Percentiles rank a stretch among this genome's conserved stretches.
Conservation (phyloP, 2,113 vertebrate species). For the Ophthalmolycus amberensis region DNA sequence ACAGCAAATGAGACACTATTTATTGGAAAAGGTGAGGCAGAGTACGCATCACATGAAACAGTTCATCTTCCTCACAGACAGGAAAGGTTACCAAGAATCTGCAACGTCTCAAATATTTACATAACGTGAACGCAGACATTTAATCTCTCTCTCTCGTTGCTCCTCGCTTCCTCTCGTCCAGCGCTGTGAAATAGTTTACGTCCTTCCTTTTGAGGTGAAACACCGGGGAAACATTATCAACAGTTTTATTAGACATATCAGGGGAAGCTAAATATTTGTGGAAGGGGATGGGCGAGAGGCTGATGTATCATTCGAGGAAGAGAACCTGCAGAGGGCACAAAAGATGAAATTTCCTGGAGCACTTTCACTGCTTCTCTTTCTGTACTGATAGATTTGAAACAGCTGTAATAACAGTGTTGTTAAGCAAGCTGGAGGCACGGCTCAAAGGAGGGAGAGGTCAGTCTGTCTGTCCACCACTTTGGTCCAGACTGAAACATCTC, state of each 20-base stretch:
- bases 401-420: conserved; percentile 45
- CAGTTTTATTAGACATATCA: conserved; percentile 92
- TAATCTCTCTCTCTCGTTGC: conserved; percentile 82
- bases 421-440: background rate
- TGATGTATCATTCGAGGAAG: conserved; percentile 72
- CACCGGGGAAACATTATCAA: conserved; percentile 88
- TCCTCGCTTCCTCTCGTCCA: conserved; percentile 81
- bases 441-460: background rate
- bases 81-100: conserved; percentile 87
- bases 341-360: conserved; percentile 51
- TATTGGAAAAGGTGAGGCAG: conserved; percentile 61
- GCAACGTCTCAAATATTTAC: conserved; percentile 96
- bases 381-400: conserved; percentile 32
- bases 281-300: conserved; percentile 77
- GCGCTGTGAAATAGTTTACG: conserved; percentile 80
- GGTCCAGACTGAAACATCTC: background rate
- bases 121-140: conserved; percentile 89
- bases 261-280: conserved; percentile 93
- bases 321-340: conserved; percentile 63
- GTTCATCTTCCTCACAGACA: conserved; percentile 82
- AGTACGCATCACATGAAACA: conserved; percentile 83
- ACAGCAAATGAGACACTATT: conserved; percentile 42
- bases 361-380: conserved; percentile 30
- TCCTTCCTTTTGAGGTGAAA: conserved; percentile 89
- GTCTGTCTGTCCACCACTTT: background rate